A percentile compares a stretch with the other conserved stretches of the same genome.
These are phyloP conservation scores for Mormyrops boulengeri DNA, from an alignment of 2,797 vertebrate species.

Conservation along the genomic window DNA sequence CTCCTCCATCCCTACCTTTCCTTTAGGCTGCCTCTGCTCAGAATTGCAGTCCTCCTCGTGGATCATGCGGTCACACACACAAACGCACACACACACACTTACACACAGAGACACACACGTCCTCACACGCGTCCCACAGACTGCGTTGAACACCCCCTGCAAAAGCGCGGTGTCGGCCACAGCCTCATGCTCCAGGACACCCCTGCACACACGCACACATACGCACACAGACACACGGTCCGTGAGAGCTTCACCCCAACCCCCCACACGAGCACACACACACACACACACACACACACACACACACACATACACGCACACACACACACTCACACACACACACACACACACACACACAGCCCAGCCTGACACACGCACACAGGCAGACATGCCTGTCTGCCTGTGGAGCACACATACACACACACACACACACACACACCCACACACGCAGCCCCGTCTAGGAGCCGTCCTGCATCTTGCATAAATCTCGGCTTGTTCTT, in stretches of 20 bases:
- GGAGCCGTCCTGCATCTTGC: background rate
- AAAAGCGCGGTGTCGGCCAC: background rate
- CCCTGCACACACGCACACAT: background rate
- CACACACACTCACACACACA: background rate
- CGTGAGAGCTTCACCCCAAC: background rate
- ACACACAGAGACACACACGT: background rate
- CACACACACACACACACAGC: background rate
- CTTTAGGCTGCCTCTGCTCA: background rate
- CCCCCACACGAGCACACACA: background rate
- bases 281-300: background rate
- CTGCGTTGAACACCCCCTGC: background rate
- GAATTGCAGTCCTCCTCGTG: background rate
- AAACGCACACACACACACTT: background rate
- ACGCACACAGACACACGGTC: background rate
- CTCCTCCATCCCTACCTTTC: conserved; percentile 7
- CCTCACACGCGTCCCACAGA: background rate
- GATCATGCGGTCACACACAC: background rate
- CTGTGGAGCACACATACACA: background rate
- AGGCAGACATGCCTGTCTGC: background rate
- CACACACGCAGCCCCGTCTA: background rate
- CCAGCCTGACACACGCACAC: background rate
- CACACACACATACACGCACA: background rate
- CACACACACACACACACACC: background rate
- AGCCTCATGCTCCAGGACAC: background rate
- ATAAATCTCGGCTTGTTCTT: background rate